phyloP scores from a whole-genome alignment of 2,888 invertebrate species.

The Ophonus ardosiacus region DNA sequence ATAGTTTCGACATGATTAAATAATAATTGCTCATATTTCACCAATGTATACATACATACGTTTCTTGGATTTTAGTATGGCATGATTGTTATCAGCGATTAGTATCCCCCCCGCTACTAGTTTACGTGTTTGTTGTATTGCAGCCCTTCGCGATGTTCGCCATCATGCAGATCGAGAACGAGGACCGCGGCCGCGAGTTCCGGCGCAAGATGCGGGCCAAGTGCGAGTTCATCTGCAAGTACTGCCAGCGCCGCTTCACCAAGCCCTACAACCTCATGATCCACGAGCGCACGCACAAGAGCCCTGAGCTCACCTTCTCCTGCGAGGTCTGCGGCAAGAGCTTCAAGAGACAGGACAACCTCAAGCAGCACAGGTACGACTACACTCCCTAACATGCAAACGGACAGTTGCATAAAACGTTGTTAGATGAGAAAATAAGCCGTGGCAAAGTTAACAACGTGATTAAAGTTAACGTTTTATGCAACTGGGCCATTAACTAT shows the following conservation, averaged over 20 bases:
- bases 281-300: slow-evolving; percentile 98
- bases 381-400: not conserved
- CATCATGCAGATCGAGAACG: slow-evolving; percentile 93
- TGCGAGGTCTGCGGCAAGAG: slow-evolving; percentile 99
- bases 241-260: slow-evolving; percentile 97
- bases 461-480: too few species aligned
- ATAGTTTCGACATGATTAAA: too few species aligned
- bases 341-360: slow-evolving; percentile 98
- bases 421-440: too few species aligned
- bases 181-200: slow-evolving; percentile 91
- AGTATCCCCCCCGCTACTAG: too few species aligned
- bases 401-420: too few species aligned
- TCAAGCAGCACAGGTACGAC: slow-evolving; percentile 93
- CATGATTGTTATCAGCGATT: too few species aligned
- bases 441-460: too few species aligned
- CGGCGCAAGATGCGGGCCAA: slow-evolving; percentile 93
- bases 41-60: too few species aligned
- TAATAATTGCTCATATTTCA: too few species aligned
- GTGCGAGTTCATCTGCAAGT: slow-evolving; percentile 99
- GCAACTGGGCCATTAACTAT: too few species aligned
- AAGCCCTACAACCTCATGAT: slow-evolving; percentile 99
- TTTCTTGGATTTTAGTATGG: too few species aligned
- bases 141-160: slow-evolving; percentile 85
- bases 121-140: not conserved
- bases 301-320: slow-evolving; percentile 96